These are phyloP conservation scores for Nothura maculosa DNA, from an alignment of 2,797 vertebrate species.

Conservation along the genomic window DNA sequence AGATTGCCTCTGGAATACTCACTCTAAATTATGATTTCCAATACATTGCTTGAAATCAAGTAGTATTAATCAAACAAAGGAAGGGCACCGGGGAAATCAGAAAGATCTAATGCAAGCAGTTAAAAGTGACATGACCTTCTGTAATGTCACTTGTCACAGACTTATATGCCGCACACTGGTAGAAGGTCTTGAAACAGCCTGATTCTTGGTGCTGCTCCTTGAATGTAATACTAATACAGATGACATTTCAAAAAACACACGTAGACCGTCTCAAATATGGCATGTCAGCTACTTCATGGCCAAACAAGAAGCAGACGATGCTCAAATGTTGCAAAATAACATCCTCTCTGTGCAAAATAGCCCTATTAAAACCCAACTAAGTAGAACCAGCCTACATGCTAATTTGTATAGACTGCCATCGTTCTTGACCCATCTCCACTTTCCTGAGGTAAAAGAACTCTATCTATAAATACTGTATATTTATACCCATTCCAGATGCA, in stretches of 20 bases:
- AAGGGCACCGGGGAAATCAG: constrained; percentile 94
- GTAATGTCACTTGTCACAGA: constrained; percentile 97
- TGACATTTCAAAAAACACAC: constrained; percentile 77
- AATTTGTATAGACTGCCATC: neutral
- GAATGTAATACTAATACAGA: constrained; percentile 78
- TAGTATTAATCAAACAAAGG: constrained; percentile 84
- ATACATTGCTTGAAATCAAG: constrained; percentile 80
- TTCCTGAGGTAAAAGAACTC: neutral
- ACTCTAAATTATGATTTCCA: constrained; percentile 76
- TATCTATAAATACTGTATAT: neutral
- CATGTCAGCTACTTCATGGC: constrained; percentile 45
- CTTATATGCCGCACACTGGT: constrained; percentile 85
- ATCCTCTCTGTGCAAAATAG: neutral
- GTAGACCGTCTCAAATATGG: constrained; percentile 31
- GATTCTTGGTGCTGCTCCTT: constrained; percentile 71
- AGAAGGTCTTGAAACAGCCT: constrained; percentile 77
- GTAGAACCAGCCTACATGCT: neutral
- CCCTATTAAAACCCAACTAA: neutral
- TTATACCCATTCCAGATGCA: fast-evolving
- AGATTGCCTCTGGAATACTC: constrained; percentile 49
- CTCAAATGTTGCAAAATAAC: constrained; percentile 27
- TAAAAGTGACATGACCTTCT: constrained; percentile 99
- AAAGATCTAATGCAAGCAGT: constrained; percentile 95
- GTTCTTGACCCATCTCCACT: neutral
- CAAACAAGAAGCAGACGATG: constrained; percentile 57